phyloP scores from a whole-genome alignment of 2,888 invertebrate species.

The Mesodorylaimus sp. region DNA sequence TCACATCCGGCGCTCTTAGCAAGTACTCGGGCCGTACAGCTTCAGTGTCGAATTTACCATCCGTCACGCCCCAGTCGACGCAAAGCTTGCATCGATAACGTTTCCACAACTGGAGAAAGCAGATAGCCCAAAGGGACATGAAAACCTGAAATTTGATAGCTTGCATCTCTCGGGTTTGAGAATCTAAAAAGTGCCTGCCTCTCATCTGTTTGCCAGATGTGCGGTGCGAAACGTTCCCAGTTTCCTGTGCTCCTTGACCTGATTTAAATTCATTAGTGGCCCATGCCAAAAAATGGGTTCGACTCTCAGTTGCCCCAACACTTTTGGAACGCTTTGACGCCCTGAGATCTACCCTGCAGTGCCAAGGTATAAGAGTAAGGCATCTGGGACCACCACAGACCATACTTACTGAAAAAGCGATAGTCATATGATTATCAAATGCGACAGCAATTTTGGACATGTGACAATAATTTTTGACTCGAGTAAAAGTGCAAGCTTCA shows the following conservation, averaged over 20 bases:
- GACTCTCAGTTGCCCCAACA: too few relatives aligned
- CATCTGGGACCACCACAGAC: too few relatives aligned
- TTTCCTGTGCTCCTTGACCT: too few relatives aligned
- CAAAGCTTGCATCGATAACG: conserved; percentile 67
- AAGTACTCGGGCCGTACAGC: conserved; percentile 29
- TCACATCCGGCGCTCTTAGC: conserved; percentile 44
- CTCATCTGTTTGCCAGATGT: too few relatives aligned
- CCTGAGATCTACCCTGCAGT: too few relatives aligned
- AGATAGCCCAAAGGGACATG: conserved; percentile 84
- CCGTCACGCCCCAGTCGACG: conserved; percentile 86
- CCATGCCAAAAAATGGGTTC: too few relatives aligned
- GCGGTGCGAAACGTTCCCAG: too few relatives aligned
- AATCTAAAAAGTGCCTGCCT: too few relatives aligned
- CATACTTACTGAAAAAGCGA: conserved; percentile 75
- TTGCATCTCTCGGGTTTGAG: too few relatives aligned
- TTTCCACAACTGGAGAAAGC: conserved; percentile 81
- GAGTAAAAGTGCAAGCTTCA: conserved; percentile 63
- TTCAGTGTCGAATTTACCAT: conserved; percentile 50
- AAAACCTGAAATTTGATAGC: conserved; percentile 55
- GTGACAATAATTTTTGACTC: conserved; percentile 60
- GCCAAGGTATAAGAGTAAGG: too few relatives aligned
- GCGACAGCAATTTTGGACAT: conserved; percentile 70
- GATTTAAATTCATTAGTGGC: too few relatives aligned
- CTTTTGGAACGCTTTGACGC: too few relatives aligned
- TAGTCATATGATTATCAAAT: conserved; percentile 79